A percentile compares a stretch with the other conserved stretches of the same genome.
These are phyloP conservation scores for Neolamprologus toae DNA, from an alignment of 2,113 vertebrate genomes.

Conservation along the genomic window DNA sequence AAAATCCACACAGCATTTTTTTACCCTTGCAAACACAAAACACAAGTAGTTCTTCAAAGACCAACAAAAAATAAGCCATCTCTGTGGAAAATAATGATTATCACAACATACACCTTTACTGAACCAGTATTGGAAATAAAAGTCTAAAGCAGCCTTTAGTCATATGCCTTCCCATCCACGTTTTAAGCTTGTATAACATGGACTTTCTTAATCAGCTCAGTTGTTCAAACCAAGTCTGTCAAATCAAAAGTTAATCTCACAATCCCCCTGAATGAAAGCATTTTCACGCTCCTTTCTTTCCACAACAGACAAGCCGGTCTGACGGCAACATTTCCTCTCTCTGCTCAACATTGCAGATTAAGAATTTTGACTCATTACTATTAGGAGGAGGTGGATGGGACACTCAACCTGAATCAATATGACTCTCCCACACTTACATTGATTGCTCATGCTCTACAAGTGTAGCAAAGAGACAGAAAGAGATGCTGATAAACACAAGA, in stretches of 20 bases:
- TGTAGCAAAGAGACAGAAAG: conserved; percentile 4
- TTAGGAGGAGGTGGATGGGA: conserved; percentile 38
- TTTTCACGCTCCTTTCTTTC: background rate
- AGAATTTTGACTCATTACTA: conserved; percentile 47
- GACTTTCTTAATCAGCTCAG: background rate
- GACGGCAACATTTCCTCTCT: background rate
- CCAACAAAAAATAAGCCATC: background rate
- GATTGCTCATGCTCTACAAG: conserved; percentile 21
- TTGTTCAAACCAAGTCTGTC: background rate
- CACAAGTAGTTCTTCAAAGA: background rate
- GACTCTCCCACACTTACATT: conserved; percentile 46
- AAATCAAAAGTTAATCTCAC: conserved; percentile 3
- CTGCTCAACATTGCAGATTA: conserved; percentile 9
- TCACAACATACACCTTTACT: background rate
- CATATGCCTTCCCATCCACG: background rate
- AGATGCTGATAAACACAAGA: conserved; percentile 27
- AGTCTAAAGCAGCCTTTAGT: background rate
- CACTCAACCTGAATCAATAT: conserved; percentile 37
- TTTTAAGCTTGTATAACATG: background rate
- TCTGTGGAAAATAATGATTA: background rate
- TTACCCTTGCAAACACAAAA: background rate
- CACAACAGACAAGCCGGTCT: background rate
- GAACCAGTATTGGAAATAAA: background rate
- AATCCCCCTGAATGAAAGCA: background rate
- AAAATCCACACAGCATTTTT: background rate